Conservation (phyloP, 2,113 vertebrate genomes). For the Oryzias celebensis region DNA sequence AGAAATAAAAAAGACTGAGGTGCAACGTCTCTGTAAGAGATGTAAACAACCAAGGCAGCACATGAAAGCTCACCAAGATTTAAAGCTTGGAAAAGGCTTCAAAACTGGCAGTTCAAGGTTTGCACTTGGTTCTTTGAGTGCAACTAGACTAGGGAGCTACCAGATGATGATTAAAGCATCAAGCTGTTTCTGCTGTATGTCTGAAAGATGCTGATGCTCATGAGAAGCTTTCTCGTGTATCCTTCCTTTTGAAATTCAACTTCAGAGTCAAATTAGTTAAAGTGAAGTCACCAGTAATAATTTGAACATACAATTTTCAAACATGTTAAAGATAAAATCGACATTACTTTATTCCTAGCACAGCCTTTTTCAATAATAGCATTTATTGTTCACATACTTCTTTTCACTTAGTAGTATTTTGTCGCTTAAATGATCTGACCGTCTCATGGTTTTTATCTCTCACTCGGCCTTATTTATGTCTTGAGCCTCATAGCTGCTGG, state of each 20-base stretch:
- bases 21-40: not conserved
- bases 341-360: conserved; percentile 4
- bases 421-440: conserved; percentile 19
- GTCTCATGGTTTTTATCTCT: not conserved
- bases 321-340: not conserved
- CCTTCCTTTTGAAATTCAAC: not conserved
- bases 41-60: not conserved
- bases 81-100: not conserved
- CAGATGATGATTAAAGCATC: not conserved
- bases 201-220: not conserved
- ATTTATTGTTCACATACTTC: conserved; percentile 9
- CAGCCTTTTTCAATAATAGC: conserved; percentile 24
- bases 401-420: conserved; percentile 43
- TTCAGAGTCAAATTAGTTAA: not conserved
- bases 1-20: not conserved
- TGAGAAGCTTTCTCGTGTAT: not conserved
- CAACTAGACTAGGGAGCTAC: not conserved
- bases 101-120: not conserved
- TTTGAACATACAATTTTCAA: conserved; percentile 4
- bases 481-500: not conserved
- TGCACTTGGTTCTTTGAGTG: not conserved
- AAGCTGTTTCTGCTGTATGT: not conserved
- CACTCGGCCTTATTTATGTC: not conserved
- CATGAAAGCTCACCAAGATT: not conserved
- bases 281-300: not conserved